phyloP scores from a whole-genome alignment of 2,797 vertebrate genomes.

The Meda fulgida region DNA sequence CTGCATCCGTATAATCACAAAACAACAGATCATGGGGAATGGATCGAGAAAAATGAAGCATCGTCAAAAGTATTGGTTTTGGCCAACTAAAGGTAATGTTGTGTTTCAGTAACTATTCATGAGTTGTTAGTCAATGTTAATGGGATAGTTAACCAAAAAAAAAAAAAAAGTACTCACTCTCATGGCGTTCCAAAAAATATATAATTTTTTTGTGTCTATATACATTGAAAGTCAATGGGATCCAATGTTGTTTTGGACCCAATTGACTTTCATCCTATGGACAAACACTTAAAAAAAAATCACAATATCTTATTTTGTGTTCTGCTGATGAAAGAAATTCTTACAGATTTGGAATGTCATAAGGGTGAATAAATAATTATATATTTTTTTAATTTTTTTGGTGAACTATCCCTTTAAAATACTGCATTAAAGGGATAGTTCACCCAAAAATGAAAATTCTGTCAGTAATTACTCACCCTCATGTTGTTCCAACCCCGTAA shows the following conservation, averaged over 20 bases:
- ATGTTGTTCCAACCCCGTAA: too few relatives aligned
- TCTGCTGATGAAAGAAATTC: background rate
- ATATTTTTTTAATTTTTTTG: background rate
- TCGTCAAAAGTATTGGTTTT: conserved; percentile 82
- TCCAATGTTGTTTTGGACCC: background rate
- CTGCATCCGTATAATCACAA: conserved; percentile 37
- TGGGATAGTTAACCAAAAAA: background rate
- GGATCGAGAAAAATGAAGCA: conserved; percentile 75
- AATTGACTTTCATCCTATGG: background rate
- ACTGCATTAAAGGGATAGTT: too few relatives aligned
- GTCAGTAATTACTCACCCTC: too few relatives aligned
- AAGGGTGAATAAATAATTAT: background rate
- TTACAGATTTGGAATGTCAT: background rate
- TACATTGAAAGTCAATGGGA: background rate
- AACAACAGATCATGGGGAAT: conserved; percentile 62
- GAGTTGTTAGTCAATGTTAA: conserved; percentile 6
- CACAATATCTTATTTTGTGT: background rate
- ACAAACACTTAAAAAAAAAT: background rate
- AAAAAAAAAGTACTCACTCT: accelerated
- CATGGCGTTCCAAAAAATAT: background rate
- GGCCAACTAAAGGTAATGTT: conserved; percentile 77
- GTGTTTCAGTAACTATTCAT: conserved; percentile 74
- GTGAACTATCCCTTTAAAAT: background rate
- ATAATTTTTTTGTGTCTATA: background rate
- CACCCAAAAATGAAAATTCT: too few relatives aligned